Evolutionary conservation across 2,888 invertebrate species (phyloP).

Genomic region (Drosophila infuscata): DNA sequence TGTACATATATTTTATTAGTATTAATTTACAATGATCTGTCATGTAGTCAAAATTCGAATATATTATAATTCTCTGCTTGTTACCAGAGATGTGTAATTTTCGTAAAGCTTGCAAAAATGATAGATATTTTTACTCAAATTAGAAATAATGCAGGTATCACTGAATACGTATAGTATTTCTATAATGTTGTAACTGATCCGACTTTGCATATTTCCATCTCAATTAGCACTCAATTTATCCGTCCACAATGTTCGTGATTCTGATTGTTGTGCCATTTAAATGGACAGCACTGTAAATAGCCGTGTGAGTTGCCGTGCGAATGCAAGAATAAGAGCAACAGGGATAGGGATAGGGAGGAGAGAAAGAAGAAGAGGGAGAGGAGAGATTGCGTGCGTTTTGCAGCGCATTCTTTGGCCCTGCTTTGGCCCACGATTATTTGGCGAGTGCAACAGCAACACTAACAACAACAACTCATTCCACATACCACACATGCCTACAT

Average conservation of each 20-base stretch:
- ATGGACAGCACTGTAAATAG: constrained; percentile 42
- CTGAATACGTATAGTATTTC: not conserved
- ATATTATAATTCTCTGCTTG: not conserved
- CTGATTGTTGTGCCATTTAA: constrained; percentile 49
- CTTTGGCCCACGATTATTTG: constrained; percentile 37
- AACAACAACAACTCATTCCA: not conserved
- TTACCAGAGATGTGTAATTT: not conserved
- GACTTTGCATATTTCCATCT: not conserved
- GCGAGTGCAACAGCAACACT: constrained; percentile 28
- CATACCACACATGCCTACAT: not conserved
- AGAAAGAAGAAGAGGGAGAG: not conserved
- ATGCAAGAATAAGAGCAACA: not conserved
- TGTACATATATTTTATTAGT: not conserved
- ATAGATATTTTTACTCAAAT: not conserved
- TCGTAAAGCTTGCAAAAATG: not conserved
- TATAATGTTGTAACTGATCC: not conserved
- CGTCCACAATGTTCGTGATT: constrained; percentile 14
- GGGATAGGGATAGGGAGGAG: not conserved
- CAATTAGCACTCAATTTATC: constrained; percentile 14
- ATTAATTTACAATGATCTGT: not conserved
- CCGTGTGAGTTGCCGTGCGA: not conserved
- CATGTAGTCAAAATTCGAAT: not conserved
- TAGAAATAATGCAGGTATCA: not conserved
- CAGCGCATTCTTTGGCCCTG: constrained; percentile 38
- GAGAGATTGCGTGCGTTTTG: constrained; percentile 31